These are phyloP conservation scores for Nothoprocta pentlandii DNA, from an alignment of 2,113 vertebrate species.

Conservation along the genomic window DNA sequence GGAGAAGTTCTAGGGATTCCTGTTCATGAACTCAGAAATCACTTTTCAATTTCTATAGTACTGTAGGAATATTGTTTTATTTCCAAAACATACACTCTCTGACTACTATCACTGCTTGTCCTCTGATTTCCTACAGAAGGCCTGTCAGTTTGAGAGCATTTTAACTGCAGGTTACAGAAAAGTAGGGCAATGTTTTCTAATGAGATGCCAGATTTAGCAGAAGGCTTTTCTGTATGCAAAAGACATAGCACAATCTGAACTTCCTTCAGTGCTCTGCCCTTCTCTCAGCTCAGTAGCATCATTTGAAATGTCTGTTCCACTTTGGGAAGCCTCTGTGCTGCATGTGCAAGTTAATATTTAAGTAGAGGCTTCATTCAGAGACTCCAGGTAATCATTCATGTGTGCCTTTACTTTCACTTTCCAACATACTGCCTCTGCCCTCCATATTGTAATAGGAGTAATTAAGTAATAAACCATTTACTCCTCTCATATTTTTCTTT, in stretches of 20 bases:
- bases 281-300: neutral
- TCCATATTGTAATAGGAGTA: neutral
- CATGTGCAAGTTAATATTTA: neutral
- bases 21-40: neutral
- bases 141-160: neutral
- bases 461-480: neutral
- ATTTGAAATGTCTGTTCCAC: neutral
- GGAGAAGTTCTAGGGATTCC: neutral
- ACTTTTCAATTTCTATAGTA: neutral
- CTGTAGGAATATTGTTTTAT: neutral
- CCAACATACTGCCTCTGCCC: neutral
- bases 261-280: neutral
- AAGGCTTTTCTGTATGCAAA: constrained; percentile 50
- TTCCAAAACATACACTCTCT: neutral
- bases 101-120: neutral
- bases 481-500: neutral
- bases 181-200: constrained; percentile 51
- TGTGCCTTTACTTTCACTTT: neutral
- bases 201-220: constrained; percentile 43
- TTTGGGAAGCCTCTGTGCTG: neutral
- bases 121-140: neutral
- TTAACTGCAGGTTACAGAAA: constrained; percentile 30
- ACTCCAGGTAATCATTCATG: neutral
- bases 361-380: neutral
- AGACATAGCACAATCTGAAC: neutral